Evolutionary conservation across 2,113 vertebrate genomes (phyloP), one percentile per base, ranked within the genome.

Genomic region (Perccottus glenii): DNA sequence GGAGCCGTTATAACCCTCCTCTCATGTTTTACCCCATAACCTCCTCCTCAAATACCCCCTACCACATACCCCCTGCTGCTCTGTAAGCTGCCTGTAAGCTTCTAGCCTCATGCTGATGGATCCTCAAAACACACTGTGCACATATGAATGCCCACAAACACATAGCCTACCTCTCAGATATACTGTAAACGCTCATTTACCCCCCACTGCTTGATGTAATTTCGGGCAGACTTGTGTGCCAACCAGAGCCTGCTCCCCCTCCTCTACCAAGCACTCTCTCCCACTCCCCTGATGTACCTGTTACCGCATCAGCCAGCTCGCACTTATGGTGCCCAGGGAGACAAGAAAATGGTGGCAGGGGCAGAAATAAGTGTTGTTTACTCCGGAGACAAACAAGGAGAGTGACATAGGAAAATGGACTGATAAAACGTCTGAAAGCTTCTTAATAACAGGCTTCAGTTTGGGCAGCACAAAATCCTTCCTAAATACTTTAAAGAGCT

Each of bases 31-130:
- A 74, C 66, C 79, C 75, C 9, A 50, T 51, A 59, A 60, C 66
- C 46, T 64, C 73, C 78, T 60, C 27, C 72, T 58, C 76, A 12
- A 50, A 65, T 63, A 72, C 81, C 77, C 76, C 79, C 76, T 62
- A 49, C 75, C 76, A 70, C 70, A 75, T 49, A n/a, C 70, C 81
- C 73, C 79, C 77, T 38, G 85, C 81, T 81, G 87, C 73, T 74
- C 70, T 84, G 71, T 87, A 87, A 91, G 85, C 89, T 85, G 82
- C 77, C 86, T 89, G 73, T 86, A 88, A 86, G 87, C 87, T 83
- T 87, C 72, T 43, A 75, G 77, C 76, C 86, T 75, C 82, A 51
- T 76, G 85, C 84, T 66, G 73, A 83, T 72, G 79, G 78, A 87
- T 88, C 74, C 67, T 65, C 14, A 7, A 85, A 85, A 81, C 76